phyloP scores from a whole-genome alignment of 1,140 invertebrate species.

The Megalonaias nervosa region DNA sequence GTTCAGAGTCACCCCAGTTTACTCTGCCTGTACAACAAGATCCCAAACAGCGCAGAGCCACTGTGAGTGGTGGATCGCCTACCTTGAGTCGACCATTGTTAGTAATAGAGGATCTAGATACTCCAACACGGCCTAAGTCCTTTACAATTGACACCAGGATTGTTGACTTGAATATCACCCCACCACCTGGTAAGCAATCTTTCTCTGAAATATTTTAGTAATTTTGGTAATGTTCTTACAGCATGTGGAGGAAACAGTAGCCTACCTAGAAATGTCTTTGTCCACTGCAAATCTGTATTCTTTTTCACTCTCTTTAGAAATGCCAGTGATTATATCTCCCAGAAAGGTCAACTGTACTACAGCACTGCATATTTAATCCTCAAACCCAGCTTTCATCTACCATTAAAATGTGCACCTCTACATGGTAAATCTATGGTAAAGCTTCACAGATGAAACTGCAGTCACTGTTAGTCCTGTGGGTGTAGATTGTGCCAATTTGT shows the following conservation, averaged over 20 bases:
- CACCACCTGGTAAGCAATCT: constrained; percentile 19
- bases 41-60: constrained; percentile 85
- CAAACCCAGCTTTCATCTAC: too few relatives aligned
- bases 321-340: too few relatives aligned
- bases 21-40: constrained; percentile 84
- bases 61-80: constrained; percentile 88
- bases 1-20: constrained; percentile 62
- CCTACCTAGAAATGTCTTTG: not conserved
- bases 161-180: constrained; percentile 25
- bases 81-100: constrained; percentile 76
- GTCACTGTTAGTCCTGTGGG: too few relatives aligned
- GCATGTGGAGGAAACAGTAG: constrained; percentile 2
- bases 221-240: not conserved
- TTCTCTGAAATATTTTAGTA: too few relatives aligned
- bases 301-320: too few relatives aligned
- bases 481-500: too few relatives aligned
- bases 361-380: too few relatives aligned
- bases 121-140: constrained; percentile 59
- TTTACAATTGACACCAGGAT: constrained; percentile 31
- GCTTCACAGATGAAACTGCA: too few relatives aligned
- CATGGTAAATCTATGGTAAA: too few relatives aligned
- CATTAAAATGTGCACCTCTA: too few relatives aligned
- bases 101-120: constrained; percentile 61
- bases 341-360: too few relatives aligned
- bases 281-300: too few relatives aligned